Evolutionary conservation across 2,888 invertebrate species (phyloP), one percentile per base, ranked within the genome.

Genomic region (Agrilus biguttatus): DNA sequence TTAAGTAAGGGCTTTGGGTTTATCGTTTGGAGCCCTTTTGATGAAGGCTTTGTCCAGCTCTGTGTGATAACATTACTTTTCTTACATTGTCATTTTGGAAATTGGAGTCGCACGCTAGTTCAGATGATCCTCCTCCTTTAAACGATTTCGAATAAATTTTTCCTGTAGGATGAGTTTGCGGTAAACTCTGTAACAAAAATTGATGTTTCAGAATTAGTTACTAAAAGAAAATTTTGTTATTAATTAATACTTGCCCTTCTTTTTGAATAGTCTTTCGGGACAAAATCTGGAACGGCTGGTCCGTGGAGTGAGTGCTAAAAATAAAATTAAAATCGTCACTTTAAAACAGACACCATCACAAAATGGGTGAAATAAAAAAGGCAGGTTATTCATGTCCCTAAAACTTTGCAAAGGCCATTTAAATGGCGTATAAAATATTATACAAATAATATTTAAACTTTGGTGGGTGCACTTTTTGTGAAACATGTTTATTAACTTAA

Each of bases 231-330:
- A 2, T 36, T 2, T 14, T 36, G 2, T 35, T 41, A 39, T 41
- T n/a, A 13, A 12, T 41, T n/a, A 37, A 33, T 45, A 68, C 74
- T 73, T 59, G 75, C 75, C 72, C 74, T 68, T 66, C 75, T 63
- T 60, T 73, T 74, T 54, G 71, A 71, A 55, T 73, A 71, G 59
- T 75, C 75, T 60, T 75, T 75, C 33, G 75, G 74, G 45, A 71
- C 75, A 48, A 72, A 69, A 55, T 75, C 75, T 42, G 75, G 74
- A 39, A 75, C 75, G 49, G 75, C 74, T 14, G 76, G 75, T 44
- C 77, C 77, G 56, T 76, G 76, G 53, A 77, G 76, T 45, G 75
- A 75, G 37, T 76, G 77, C 77, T 77, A 55, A 68, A 74, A 60
- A 61, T 58, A 58, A 62, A 63, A 49, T 48, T 49, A 21, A 45